Conservation (phyloP, 1,140 invertebrate genomes). For the Cherax quadricarinatus region DNA sequence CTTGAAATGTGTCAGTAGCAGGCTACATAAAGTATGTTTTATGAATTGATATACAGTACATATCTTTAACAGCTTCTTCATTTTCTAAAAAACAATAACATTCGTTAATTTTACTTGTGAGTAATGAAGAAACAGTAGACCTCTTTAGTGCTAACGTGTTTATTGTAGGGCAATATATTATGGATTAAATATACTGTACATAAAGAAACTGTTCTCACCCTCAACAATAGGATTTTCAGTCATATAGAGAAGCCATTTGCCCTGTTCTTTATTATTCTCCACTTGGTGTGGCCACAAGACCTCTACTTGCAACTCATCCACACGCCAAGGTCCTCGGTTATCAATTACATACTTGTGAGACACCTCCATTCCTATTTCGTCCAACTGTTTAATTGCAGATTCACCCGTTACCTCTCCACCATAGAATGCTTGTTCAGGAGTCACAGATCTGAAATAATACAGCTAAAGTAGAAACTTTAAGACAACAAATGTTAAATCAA, state of each 20-base stretch:
- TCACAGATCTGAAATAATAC: conserved; percentile 76
- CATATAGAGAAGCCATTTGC: conserved; percentile 94
- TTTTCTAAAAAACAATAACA: no score
- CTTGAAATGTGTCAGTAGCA: no score
- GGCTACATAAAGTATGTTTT: no score
- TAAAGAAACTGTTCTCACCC: conserved; percentile 48
- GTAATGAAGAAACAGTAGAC: no score
- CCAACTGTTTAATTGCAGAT: conserved; percentile 87
- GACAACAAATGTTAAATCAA: no score
- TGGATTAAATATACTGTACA: background rate
- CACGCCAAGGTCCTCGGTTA: conserved; percentile 91
- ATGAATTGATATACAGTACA: no score
- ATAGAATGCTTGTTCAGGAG: conserved; percentile 89
- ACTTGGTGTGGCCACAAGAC: conserved; percentile 95
- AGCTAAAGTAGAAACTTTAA: background rate
- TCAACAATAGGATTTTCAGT: conserved; percentile 84
- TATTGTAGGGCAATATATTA: no score
- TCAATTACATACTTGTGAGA: conserved; percentile 89
- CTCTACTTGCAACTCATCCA: conserved; percentile 86
- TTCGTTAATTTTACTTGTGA: no score
- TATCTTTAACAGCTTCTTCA: no score
- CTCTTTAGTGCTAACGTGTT: no score
- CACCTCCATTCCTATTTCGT: conserved; percentile 90
- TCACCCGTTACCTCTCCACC: conserved; percentile 89
- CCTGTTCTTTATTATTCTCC: conserved; percentile 84